Conservation (phyloP, 2,113 vertebrate genomes). For the Anser cygnoides region DNA sequence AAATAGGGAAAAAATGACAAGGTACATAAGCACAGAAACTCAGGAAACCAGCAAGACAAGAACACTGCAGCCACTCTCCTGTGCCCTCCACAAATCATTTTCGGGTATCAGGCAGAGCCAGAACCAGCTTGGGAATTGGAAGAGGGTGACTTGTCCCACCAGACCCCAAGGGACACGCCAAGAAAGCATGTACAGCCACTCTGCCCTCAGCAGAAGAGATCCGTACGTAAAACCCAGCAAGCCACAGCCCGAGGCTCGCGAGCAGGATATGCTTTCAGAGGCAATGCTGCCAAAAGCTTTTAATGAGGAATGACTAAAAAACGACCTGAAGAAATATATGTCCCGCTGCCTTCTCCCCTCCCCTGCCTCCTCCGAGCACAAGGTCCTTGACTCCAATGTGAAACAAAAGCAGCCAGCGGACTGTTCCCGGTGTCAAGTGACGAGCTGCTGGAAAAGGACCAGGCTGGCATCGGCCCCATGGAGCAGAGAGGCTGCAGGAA, state of each 20-base stretch:
- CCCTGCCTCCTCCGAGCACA: neutral
- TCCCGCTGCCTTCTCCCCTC: neutral
- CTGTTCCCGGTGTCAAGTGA: slow-evolving; percentile 56
- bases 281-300: neutral
- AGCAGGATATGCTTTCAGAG: neutral
- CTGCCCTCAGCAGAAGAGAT: neutral
- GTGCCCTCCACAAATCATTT: neutral
- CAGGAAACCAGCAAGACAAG: neutral
- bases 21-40: neutral
- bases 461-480: slow-evolving; percentile 30
- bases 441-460: slow-evolving; percentile 44
- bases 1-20: neutral
- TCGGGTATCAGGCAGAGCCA: neutral
- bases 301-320: neutral
- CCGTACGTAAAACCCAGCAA: neutral
- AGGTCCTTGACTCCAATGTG: neutral
- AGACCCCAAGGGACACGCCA: neutral
- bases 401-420: slow-evolving; percentile 22
- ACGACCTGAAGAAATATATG: fast-evolving
- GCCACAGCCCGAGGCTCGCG: neutral
- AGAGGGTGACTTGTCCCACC: neutral
- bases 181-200: neutral
- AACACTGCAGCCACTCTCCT: neutral
- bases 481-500: slow-evolving; percentile 47
- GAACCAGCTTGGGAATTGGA: neutral